Evolutionary conservation across 1,140 invertebrate genomes (phyloP), one percentile per base, ranked within the genome.

Genomic region (Plodia interpunctella): DNA sequence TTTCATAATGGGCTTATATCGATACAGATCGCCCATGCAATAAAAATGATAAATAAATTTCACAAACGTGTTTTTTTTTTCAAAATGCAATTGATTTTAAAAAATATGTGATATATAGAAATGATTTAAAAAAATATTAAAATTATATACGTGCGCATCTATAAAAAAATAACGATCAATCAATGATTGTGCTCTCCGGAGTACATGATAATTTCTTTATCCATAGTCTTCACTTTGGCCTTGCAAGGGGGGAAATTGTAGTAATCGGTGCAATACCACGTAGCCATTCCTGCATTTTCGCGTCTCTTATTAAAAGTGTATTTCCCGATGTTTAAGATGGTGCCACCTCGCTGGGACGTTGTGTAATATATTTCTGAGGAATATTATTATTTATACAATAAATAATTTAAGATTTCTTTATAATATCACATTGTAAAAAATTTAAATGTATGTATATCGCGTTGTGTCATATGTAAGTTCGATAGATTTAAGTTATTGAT

Each of bases 231-330:
- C 11, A 74, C 28, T 55, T 71, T 78, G n/a, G 66, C 72, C 54
- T 67, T 70, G 30, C 75, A 78, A 4, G 62, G 49, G 0, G 62
- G 65, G 3, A 30, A 28, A n/a, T 52, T 68, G 51, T 75, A 73
- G 38, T 72, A 78, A 0, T 44, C 54, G 0, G 70, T 73, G 44
- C 72, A 78, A 25, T 64, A 71, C 75, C 75, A 78, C 0, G 56
- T 51, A 0, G 44, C 58, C 4, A 49, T 62, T 1, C 49, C 49
- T 5, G 25, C 65, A 2, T 49, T 55, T 0, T 49, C 21, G 8
- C 55, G 62, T 13, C 66, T 62, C 50, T 65, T 70, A 51, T 78
- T 78, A 28, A 57, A 78, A 6, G 58, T 70, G 38, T 66, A 72
- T 8, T 62, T 32, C 10, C 66, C 56, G 15, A 67, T 38, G 49